Conservation (phyloP, 2,888 invertebrate species). For the Iselma pallidipennis region DNA sequence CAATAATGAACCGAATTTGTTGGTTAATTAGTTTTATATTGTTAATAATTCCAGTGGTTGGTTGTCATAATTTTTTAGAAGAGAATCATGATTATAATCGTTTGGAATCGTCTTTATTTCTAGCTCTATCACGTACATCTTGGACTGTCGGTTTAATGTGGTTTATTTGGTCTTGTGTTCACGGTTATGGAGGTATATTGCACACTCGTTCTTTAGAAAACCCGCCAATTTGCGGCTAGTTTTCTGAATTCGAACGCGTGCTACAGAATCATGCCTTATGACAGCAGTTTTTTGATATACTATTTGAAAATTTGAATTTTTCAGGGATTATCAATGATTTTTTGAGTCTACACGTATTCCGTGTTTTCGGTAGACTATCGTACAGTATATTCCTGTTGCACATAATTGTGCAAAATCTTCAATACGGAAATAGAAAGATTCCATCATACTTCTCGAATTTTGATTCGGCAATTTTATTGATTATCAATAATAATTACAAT, state of each 20-base stretch:
- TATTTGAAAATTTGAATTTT: too few relatives aligned
- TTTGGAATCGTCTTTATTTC: slow-evolving; percentile 51
- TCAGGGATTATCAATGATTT: slow-evolving; percentile 43
- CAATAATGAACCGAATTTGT: slow-evolving; percentile 22
- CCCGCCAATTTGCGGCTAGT: too few relatives aligned
- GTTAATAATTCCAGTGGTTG: slow-evolving; percentile 36
- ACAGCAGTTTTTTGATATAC: too few relatives aligned
- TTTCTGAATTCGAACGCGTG: too few relatives aligned
- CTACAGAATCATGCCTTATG: too few relatives aligned
- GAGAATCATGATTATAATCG: slow-evolving; percentile 46
- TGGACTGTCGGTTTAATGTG: slow-evolving; percentile 59
- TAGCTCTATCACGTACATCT: slow-evolving; percentile 52
- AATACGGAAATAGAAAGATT: slow-evolving; percentile 39
- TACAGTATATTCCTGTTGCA: slow-evolving; percentile 51
- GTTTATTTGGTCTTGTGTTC: slow-evolving; percentile 59
- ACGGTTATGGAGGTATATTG: slow-evolving; percentile 58
- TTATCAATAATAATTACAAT: neutral
- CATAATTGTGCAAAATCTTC: slow-evolving; percentile 43
- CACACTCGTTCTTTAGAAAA: too few relatives aligned
- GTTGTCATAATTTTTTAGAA: slow-evolving; percentile 43
- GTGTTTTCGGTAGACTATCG: slow-evolving; percentile 47
- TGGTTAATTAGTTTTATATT: slow-evolving; percentile 31
- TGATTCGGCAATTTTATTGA: slow-evolving; percentile 36
- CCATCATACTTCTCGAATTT: slow-evolving; percentile 46
- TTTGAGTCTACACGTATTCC: slow-evolving; percentile 41